Evolutionary conservation across 2,888 invertebrate species (phyloP).

Genomic region (Elmis aenea): DNA sequence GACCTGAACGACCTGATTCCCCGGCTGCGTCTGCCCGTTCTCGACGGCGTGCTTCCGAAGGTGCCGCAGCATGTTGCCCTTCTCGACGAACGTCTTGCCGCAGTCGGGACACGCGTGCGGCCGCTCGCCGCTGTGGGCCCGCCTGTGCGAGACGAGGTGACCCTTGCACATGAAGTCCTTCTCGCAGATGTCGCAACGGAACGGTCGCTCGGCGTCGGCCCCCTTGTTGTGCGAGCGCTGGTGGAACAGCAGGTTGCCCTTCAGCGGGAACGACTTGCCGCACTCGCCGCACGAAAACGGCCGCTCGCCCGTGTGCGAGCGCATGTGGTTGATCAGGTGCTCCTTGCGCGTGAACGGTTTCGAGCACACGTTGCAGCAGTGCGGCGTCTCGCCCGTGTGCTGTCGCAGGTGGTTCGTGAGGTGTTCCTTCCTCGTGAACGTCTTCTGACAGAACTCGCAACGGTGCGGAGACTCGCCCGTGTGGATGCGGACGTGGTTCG

Average conservation of each 20-base stretch:
- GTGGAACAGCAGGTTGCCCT: slow-evolving; percentile 80
- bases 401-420: slow-evolving; percentile 67
- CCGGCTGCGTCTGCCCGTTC: slow-evolving; percentile 35
- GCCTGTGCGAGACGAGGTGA: slow-evolving; percentile 75
- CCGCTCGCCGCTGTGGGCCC: slow-evolving; percentile 66
- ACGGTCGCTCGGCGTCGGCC: slow-evolving; percentile 48
- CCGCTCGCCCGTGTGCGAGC: slow-evolving; percentile 73
- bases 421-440: slow-evolving; percentile 67
- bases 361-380: slow-evolving; percentile 68
- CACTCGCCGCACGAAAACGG: slow-evolving; percentile 81
- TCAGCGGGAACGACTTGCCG: slow-evolving; percentile 80
- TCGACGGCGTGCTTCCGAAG: slow-evolving; percentile 64
- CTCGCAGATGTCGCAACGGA: slow-evolving; percentile 76
- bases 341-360: slow-evolving; percentile 72
- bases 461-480: slow-evolving; percentile 65
- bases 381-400: slow-evolving; percentile 67
- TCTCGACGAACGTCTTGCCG: slow-evolving; percentile 74
- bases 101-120: slow-evolving; percentile 65
- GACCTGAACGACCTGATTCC: slow-evolving; percentile 30
- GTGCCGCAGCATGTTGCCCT: slow-evolving; percentile 72
- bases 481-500: slow-evolving; percentile 69
- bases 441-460: slow-evolving; percentile 66
- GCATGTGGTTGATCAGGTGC: slow-evolving; percentile 70
- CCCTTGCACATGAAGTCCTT: slow-evolving; percentile 88
- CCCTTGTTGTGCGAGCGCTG: slow-evolving; percentile 78